Conservation (phyloP, 2,797 vertebrate species). For the Pantherophis alleghaniensis region DNA sequence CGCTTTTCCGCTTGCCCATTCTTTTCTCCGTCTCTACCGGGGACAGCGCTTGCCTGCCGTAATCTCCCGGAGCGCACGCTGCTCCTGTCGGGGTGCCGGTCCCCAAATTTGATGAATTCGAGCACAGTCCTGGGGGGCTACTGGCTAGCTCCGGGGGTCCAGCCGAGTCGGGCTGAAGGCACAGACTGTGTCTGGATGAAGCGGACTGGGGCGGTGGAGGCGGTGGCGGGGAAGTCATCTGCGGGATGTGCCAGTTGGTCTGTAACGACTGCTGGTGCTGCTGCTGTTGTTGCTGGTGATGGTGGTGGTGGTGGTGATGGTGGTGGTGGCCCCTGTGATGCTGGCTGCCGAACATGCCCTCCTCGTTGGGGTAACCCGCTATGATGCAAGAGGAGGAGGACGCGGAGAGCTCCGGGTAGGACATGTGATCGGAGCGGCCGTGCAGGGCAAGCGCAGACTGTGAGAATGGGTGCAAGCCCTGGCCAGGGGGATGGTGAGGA, state of each 20-base stretch:
- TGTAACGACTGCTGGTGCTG: constrained; percentile 83
- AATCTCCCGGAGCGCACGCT: constrained; percentile 88
- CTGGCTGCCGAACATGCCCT: constrained; percentile 88
- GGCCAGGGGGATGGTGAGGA: constrained; percentile 85
- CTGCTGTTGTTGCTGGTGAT: constrained; percentile 88
- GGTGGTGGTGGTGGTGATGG: constrained; percentile 81
- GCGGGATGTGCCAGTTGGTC: constrained; percentile 90
- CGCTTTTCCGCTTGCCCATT: constrained; percentile 90
- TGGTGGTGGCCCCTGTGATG: constrained; percentile 79
- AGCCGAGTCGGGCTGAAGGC: constrained; percentile 84
- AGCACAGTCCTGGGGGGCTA: constrained; percentile 85
- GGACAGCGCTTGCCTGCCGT: constrained; percentile 90
- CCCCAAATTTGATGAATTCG: constrained; percentile 86
- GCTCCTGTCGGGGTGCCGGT: constrained; percentile 84
- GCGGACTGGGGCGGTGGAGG: constrained; percentile 57
- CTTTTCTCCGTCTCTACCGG: constrained; percentile 93
- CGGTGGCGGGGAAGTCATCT: constrained; percentile 81
- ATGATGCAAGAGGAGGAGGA: constrained; percentile 93
- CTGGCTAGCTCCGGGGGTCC: constrained; percentile 83
- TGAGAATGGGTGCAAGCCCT: constrained; percentile 93
- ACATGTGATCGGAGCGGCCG: constrained; percentile 94
- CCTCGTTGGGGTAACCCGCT: constrained; percentile 88
- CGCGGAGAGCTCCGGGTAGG: constrained; percentile 90
- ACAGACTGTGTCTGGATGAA: constrained; percentile 83
- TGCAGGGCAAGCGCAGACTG: constrained; percentile 92